Percentiles rank a stretch among this genome's conserved stretches.
Evolutionary conservation across 2,888 invertebrate genomes (phyloP).

Genomic region (Sipha maydis): DNA sequence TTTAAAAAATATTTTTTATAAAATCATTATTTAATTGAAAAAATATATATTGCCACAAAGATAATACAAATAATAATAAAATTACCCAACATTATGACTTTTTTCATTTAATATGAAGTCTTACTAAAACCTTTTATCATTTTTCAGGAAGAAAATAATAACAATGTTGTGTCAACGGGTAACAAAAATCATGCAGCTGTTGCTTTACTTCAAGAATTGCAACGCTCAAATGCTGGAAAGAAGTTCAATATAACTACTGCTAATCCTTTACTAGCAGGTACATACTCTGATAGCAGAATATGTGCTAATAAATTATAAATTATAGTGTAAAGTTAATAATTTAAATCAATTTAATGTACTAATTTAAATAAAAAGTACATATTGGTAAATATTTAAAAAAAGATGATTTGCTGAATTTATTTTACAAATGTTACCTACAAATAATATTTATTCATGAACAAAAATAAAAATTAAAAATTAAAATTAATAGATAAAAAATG

Average conservation of each 20-base stretch:
- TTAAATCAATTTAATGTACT: neutral
- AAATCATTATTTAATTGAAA: no score
- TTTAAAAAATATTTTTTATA: no score
- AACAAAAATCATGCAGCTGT: constrained; percentile 65
- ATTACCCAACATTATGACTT: neutral
- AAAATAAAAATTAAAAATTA: no score
- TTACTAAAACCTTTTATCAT: constrained; percentile 63
- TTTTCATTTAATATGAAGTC: neutral
- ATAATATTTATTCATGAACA: no score
- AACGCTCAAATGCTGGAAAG: constrained; percentile 64
- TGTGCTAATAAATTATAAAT: constrained; percentile 9
- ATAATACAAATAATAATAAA: no score
- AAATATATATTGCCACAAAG: no score
- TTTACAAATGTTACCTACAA: neutral
- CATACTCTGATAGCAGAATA: constrained; percentile 3
- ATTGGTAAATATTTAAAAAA: neutral
- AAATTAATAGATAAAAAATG: no score
- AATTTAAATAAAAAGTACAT: neutral
- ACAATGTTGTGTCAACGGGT: constrained; percentile 67
- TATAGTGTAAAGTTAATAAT: neutral
- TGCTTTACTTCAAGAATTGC: constrained; percentile 65
- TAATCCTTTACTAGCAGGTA: constrained; percentile 87
- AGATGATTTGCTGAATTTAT: neutral
- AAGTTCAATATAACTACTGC: constrained; percentile 83
- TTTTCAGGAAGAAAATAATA: constrained; percentile 71